Evolutionary conservation across 1,140 invertebrate species (phyloP), one percentile per base, ranked within the genome.

Genomic region (Potamilus streckersoni): DNA sequence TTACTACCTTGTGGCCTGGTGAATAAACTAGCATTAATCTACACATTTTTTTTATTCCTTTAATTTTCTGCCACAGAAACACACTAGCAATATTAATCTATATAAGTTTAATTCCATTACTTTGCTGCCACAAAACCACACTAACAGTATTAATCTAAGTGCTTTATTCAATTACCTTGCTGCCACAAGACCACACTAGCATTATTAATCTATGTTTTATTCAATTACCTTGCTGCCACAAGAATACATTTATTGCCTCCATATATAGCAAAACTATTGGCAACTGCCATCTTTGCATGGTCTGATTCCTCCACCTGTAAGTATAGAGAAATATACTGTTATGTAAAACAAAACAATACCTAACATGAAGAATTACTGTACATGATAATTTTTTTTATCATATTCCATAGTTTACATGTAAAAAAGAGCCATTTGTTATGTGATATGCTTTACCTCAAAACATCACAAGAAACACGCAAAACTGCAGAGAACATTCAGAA

Each of bases 181-280:
- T 73, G 89, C 87, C 66, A 91, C 86, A 19, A 91, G 79, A 64
- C 91, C 84, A 75, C 89, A 89, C 72, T 92, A 91, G 81, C 93
- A 93, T 8, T 91, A 92, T 82, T 93, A 93, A 84, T 95, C 94
- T 79, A 2, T 38, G 38, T 38, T 38, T 38, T 38, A 38, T 38
- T 38, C 38, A 4, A 38, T 78, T 74, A 90, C 88, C 86, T 89
- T 60, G 90, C 90, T 73, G 89, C 88, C 66, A 91, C 86, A 19
- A 91, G 79, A 64, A 91, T 84, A 76, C 89, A 89, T 73, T 92
- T 91, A 81, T 93, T 93, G 11, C 91, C 92, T 82, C 93, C 93
- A 84, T 95, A 94, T 79, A 96, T 94, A 16, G 94, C 93, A 87
- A 96, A 94, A 69, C 93, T 93, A 86, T 93, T 93, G 76, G 93